These are phyloP conservation scores for Rhabdomys dilectus DNA, from an alignment of 2,113 vertebrate genomes.

Conservation along the genomic window DNA sequence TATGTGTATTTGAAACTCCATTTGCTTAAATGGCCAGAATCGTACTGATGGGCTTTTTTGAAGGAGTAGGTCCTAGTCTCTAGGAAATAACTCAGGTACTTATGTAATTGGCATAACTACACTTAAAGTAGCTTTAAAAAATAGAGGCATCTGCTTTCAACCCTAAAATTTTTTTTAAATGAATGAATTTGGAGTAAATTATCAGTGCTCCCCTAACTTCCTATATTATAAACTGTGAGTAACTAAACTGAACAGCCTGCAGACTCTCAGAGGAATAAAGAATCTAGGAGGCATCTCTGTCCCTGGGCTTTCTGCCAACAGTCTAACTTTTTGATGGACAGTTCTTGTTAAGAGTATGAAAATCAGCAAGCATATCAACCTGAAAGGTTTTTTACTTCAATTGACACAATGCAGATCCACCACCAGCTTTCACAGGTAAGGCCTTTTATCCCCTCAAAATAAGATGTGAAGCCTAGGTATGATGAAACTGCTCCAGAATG, in stretches of 20 bases:
- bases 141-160: not conserved
- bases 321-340: constrained; percentile 44
- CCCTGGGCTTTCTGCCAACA: not conserved
- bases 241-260: not conserved
- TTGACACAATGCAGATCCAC: constrained; percentile 40
- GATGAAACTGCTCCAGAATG: not conserved
- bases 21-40: not conserved
- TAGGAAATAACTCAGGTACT: not conserved
- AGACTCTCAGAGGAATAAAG: not conserved
- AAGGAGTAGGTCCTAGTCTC: not conserved
- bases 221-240: not conserved
- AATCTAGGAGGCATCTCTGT: not conserved
- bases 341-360: constrained; percentile 69
- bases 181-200: constrained; percentile 33
- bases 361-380: constrained; percentile 42
- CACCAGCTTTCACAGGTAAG: constrained; percentile 9
- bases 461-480: not conserved
- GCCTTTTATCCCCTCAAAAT: constrained; percentile 21
- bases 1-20: not conserved
- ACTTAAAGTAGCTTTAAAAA: constrained; percentile 27
- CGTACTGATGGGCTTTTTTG: not conserved
- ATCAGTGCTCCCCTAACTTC: not conserved
- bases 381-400: constrained; percentile 39
- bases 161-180: not conserved
- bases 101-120: not conserved